Evolutionary conservation across 2,113 vertebrate genomes (phyloP).

Genomic region (Chinchilla lanigera): DNA sequence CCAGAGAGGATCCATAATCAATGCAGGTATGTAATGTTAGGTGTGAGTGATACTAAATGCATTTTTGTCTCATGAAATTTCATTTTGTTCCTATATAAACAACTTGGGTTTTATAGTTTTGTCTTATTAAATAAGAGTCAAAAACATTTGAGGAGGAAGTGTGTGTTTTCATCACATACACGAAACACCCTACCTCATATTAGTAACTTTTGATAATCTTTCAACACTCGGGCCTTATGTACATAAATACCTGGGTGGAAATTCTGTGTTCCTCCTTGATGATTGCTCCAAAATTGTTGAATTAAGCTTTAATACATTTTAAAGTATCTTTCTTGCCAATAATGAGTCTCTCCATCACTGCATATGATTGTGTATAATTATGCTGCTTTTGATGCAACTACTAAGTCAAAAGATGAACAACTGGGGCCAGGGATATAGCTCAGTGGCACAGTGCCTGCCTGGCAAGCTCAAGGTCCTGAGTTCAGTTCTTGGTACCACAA

Average conservation of each 20-base stretch:
- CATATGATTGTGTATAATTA: background rate
- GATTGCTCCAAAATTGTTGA: background rate
- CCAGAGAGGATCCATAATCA: constrained; percentile 96
- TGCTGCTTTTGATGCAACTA: background rate
- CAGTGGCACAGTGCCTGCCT: no score
- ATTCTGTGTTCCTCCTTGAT: background rate
- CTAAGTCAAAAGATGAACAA: background rate
- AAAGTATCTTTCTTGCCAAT: background rate
- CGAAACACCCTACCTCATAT: background rate
- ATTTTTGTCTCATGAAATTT: background rate
- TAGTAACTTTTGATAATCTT: background rate
- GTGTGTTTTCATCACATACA: constrained; percentile 15
- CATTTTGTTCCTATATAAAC: background rate
- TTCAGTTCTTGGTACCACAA: no score
- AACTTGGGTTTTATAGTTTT: constrained; percentile 40
- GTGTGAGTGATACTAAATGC: background rate
- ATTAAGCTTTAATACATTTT: constrained; percentile 16
- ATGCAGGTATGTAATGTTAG: constrained; percentile 91
- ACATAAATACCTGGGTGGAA: constrained; percentile 24
- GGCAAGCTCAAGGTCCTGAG: no score
- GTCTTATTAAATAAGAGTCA: constrained; percentile 32
- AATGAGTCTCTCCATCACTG: background rate
- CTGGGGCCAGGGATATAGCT: no score
- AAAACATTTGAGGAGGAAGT: constrained; percentile 5
- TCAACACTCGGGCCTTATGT: background rate